phyloP scores from a whole-genome alignment of 2,113 vertebrate genomes.

The Oenanthe melanoleuca region DNA sequence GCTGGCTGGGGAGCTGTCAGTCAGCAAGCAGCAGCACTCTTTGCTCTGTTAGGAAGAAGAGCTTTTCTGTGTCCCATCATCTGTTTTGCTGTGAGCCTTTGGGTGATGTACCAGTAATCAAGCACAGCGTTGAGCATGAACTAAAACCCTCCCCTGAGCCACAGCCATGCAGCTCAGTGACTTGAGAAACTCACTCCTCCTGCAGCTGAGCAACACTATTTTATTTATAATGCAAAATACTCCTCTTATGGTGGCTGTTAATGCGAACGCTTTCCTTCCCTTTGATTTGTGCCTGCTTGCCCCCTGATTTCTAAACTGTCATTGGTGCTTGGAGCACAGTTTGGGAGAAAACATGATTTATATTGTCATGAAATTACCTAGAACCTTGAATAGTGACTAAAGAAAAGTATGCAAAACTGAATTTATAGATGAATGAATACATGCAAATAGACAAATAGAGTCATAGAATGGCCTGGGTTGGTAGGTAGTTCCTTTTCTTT shows the following conservation, averaged over 20 bases:
- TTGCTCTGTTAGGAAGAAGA: neutral
- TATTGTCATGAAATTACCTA: neutral
- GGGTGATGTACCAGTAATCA: neutral
- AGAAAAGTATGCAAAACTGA: neutral
- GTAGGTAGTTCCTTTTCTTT: neutral
- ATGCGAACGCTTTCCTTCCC: neutral
- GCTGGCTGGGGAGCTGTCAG: slow-evolving; percentile 46
- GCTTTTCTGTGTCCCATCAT: neutral
- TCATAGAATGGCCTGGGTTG: neutral
- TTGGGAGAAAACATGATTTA: neutral
- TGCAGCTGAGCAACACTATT: neutral
- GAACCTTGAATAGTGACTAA: neutral
- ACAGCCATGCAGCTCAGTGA: neutral
- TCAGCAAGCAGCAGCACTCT: neutral
- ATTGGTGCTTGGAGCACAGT: neutral
- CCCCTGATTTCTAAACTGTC: neutral
- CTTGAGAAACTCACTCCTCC: neutral
- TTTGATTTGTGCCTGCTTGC: neutral
- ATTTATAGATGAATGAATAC: neutral
- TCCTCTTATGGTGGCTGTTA: neutral
- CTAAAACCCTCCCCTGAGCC: neutral
- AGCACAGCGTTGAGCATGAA: neutral
- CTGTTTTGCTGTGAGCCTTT: slow-evolving; percentile 10
- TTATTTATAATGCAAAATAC: neutral
- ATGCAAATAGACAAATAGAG: neutral